Base-by-base conservation (phyloP, 2,113 vertebrate genomes). In the Isurus oxyrinchus region DNA sequence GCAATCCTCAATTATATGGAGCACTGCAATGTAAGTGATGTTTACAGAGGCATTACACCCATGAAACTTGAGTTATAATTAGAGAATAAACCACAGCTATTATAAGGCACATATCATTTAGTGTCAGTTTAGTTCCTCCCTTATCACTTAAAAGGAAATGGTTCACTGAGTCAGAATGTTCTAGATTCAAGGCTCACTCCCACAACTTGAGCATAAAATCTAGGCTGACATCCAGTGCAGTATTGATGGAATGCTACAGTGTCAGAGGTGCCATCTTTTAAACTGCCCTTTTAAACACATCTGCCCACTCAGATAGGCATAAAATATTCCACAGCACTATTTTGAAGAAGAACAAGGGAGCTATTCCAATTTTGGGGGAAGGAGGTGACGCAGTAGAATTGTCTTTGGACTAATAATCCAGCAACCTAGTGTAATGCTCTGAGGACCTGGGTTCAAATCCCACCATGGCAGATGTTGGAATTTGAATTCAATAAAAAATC, bases 41-140 rank as follows among this genome's bases (percentile, higher is more conserved):
- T 95, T 95, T 95, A 53, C 49, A 72, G 66, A 95, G 67, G 49
- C 10, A 76, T 69, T 55, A 95, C 44, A 72, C 44, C 49, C 94
- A 76, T 49, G 67, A 72, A 59, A 55, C 25, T 25, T 23, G 76
- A 13, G 67, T 95, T 95, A 95, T 16, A 72, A 27, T 69, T 31
- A 63, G 44, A 31, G 40, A 3, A 53, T 27, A 72, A 95, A 49
- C 94, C 94, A 76, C 67, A 76, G 66, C 94, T 95, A 95, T 95
- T 76, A 53, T 72, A 55, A 95, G 94, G 44, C 94, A 95, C 40
- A 49, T 76, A 72, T 95, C n/a, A 63, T 94, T 94, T 90, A 90
- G n/a, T 94, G 90, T 21, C 81, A 84, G 76, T 61, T 93, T 59
- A 93, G 90, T 94, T 94, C 90, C 57, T 94, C 90, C 90, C 90